Evolutionary conservation across 1,140 invertebrate genomes (phyloP).

Genomic region (Dinoponera quadriceps): DNA sequence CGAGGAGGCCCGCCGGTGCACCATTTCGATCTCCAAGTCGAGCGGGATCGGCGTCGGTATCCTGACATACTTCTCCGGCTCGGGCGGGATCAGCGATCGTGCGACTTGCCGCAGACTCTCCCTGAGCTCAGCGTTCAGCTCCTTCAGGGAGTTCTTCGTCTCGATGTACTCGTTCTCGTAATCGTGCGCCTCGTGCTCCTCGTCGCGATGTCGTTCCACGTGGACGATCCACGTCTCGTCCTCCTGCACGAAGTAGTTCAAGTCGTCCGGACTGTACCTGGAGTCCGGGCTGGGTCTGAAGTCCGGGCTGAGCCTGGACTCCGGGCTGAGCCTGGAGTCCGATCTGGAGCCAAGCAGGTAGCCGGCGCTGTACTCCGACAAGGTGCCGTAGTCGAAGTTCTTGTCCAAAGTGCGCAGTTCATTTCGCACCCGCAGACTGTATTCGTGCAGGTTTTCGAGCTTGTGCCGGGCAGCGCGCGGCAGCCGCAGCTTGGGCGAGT

Average conservation of each 20-base stretch:
- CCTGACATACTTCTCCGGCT: conserved; percentile 77
- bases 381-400: conserved; percentile 68
- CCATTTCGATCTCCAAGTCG: conserved; percentile 69
- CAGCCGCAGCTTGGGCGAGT: conserved; percentile 73
- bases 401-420: conserved; percentile 77
- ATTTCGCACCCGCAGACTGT: conserved; percentile 79
- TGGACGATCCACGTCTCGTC: conserved; percentile 32
- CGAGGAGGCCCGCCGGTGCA: conserved; percentile 72
- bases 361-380: conserved; percentile 78
- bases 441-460: conserved; percentile 83
- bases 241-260: conserved; percentile 39
- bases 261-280: conserved; percentile 50
- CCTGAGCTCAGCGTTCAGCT: conserved; percentile 38
- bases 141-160: conserved; percentile 45
- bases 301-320: conserved; percentile 58
- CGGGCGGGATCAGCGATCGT: conserved; percentile 43
- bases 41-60: conserved; percentile 79
- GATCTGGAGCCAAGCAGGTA: conserved; percentile 69
- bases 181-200: not conserved
- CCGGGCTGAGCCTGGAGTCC: conserved; percentile 76
- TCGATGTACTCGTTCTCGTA: not conserved
- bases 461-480: conserved; percentile 77
- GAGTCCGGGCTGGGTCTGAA: conserved; percentile 65
- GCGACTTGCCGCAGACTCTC: conserved; percentile 44
- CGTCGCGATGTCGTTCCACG: conserved; percentile 25